phyloP scores from a whole-genome alignment of 2,888 invertebrate species.

The Seira musarum region DNA sequence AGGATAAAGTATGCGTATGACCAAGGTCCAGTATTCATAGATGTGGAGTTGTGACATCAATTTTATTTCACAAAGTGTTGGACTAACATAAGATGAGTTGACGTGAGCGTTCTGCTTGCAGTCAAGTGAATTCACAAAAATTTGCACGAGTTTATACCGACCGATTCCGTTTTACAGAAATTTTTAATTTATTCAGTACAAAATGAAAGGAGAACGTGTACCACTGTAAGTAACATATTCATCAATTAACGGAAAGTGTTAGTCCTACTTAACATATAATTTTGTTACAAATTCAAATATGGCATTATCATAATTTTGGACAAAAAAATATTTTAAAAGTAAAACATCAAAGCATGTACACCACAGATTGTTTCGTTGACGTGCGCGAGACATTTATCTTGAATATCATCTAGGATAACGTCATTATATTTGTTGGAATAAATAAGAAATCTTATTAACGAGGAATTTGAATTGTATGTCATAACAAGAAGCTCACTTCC shows the following conservation, averaged over 20 bases:
- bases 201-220: constrained; percentile 14
- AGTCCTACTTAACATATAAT: too few relatives aligned
- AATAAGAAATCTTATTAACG: too few relatives aligned
- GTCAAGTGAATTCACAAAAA: neutral
- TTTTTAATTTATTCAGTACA: neutral
- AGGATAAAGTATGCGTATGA: too few relatives aligned
- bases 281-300: too few relatives aligned
- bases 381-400: neutral
- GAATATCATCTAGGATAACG: neutral
- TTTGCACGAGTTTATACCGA: neutral
- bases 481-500: too few relatives aligned
- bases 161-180: neutral
- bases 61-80: neutral
- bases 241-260: too few relatives aligned
- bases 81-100: too few relatives aligned
- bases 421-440: too few relatives aligned
- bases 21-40: too few relatives aligned
- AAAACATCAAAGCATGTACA: too few relatives aligned
- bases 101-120: neutral
- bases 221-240: constrained; percentile 12
- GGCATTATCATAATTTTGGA: neutral
- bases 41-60: neutral
- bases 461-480: too few relatives aligned
- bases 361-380: neutral
- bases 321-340: too few relatives aligned